Evolutionary conservation across 2,797 vertebrate genomes (phyloP).

Genomic region (Gephyroberyx darwinii): DNA sequence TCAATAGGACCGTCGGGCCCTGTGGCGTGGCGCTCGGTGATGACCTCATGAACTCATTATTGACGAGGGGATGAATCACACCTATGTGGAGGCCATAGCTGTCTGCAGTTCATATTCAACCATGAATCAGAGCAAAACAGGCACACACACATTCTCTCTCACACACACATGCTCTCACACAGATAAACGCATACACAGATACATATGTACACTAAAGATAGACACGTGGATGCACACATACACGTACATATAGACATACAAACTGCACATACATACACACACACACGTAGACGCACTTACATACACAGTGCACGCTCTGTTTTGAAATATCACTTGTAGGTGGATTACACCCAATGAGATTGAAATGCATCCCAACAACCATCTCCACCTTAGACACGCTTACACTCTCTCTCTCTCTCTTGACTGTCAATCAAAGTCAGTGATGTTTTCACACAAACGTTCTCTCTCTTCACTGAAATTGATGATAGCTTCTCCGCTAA

Average conservation of each 20-base stretch:
- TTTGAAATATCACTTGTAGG: too few species aligned
- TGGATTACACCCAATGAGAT: too few species aligned
- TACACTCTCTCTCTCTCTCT: too few species aligned
- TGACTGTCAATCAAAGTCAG: neutral
- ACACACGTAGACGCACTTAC: neutral
- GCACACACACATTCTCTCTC: neutral
- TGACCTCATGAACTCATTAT: slow-evolving; percentile 37
- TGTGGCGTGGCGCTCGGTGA: slow-evolving; percentile 1
- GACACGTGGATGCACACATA: neutral
- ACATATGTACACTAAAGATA: neutral
- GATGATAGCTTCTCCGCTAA: slow-evolving; percentile 16
- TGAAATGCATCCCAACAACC: too few species aligned
- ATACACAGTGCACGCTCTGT: too few species aligned
- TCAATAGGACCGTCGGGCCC: slow-evolving; percentile 17
- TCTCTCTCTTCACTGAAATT: neutral
- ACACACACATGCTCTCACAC: neutral
- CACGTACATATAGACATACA: too few species aligned
- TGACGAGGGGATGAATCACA: slow-evolving; percentile 37
- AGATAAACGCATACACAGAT: neutral
- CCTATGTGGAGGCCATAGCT: neutral
- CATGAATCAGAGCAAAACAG: slow-evolving; percentile 9
- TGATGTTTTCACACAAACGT: neutral
- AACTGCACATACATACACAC: neutral
- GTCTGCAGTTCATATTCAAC: slow-evolving; percentile 12
- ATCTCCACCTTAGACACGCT: too few species aligned